Conservation (phyloP, 2,113 vertebrate genomes). For the Periophthalmodon schlosseri region DNA sequence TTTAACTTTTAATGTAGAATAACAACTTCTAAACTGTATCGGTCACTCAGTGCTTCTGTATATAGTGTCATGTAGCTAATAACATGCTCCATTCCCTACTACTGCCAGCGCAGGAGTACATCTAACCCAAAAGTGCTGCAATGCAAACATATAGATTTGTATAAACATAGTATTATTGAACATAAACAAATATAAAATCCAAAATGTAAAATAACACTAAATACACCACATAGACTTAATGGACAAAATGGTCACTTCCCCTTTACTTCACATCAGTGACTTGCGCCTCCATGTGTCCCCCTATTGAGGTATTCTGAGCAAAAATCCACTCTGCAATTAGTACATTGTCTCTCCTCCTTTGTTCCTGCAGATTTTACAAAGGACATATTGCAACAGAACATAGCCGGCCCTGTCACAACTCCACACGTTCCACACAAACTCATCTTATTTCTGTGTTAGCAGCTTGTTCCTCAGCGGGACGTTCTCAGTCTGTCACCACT, state of each 20-base stretch:
- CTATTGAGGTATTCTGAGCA: not conserved
- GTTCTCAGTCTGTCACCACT: constrained; percentile 33
- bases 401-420: constrained; percentile 14
- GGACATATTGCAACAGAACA: constrained; percentile 13
- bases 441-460: constrained; percentile 19
- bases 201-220: not conserved
- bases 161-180: not conserved
- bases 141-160: not conserved
- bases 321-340: not conserved
- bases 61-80: no score
- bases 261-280: not conserved
- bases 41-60: not conserved
- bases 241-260: no score
- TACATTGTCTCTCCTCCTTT: not conserved
- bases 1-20: not conserved
- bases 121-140: not conserved
- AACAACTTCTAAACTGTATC: constrained; percentile 7
- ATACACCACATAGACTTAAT: no score
- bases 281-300: not conserved
- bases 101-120: no score
- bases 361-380: constrained; percentile 2
- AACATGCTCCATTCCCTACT: no score
- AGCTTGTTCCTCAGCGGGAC: constrained; percentile 44
- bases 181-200: not conserved
- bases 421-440: constrained; percentile 12